A percentile compares a stretch with the other conserved stretches of the same genome.
Conservation (phyloP, 2,797 vertebrate species). For the Chaetophractus vellerosus region DNA sequence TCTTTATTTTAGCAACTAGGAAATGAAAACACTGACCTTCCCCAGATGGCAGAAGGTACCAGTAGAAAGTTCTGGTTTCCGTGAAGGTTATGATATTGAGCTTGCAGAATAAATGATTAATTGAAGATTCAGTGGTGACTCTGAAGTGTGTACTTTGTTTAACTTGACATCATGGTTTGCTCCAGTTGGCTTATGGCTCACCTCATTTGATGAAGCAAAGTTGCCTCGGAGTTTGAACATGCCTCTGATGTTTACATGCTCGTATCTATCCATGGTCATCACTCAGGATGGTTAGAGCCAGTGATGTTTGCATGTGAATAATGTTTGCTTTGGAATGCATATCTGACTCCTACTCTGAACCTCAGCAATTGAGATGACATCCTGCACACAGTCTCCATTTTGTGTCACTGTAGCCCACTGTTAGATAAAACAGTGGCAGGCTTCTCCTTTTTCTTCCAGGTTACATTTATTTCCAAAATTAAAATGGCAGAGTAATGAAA, state of each 20-base stretch:
- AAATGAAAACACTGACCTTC: neutral
- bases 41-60: neutral
- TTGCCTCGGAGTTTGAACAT: neutral
- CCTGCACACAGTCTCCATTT: neutral
- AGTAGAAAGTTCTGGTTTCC: neutral
- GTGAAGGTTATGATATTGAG: neutral
- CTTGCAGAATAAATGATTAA: neutral
- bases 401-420: neutral
- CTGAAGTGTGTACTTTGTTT: neutral
- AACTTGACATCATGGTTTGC: neutral
- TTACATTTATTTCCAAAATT: neutral
- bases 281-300: fast-evolving
- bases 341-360: neutral
- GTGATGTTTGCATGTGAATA: neutral
- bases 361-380: neutral
- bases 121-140: neutral
- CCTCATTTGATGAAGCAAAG: conserved; percentile 1
- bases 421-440: conserved; percentile 54
- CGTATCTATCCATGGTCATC: neutral
- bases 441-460: neutral
- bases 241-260: neutral
- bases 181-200: neutral
- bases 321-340: conserved; percentile 45
- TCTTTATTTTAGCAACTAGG: no score
- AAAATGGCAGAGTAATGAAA: conserved; percentile 71